Conservation (phyloP, 2,113 vertebrate genomes). For the Notarius quadriscutis region DNA sequence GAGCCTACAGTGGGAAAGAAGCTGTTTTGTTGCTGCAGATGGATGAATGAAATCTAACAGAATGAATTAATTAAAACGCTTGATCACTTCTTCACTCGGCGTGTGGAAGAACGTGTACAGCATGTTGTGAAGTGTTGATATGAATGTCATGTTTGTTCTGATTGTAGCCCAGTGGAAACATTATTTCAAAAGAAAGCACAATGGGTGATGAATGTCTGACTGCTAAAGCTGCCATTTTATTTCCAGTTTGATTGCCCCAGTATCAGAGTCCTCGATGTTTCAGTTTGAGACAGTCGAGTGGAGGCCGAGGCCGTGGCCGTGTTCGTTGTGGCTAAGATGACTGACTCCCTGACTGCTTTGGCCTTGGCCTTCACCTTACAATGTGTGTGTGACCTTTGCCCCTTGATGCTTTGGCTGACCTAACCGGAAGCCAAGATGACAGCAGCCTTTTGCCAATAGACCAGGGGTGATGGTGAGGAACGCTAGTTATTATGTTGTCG, state of each 20-base stretch:
- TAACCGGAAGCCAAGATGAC: conserved; percentile 99
- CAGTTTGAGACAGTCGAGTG: conserved; percentile 99
- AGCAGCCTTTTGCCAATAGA: conserved; percentile 99
- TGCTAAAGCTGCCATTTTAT: conserved; percentile 48
- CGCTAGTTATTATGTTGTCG: conserved; percentile 92
- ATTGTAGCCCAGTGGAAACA: conserved; percentile 13
- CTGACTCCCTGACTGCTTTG: conserved; percentile 96
- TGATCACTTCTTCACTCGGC: not conserved
- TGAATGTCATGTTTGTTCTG: conserved; percentile 12
- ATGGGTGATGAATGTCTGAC: conserved; percentile 39
- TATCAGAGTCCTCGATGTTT: conserved; percentile 99
- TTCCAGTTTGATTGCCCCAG: conserved; percentile 88
- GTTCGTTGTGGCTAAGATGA: conserved; percentile 99
- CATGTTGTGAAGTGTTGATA: not conserved
- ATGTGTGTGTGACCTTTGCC: conserved; percentile 99
- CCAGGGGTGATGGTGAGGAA: conserved; percentile 99
- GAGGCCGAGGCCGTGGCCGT: conserved; percentile 92
- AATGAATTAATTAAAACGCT: not conserved
- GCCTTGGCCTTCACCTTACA: conserved; percentile 99
- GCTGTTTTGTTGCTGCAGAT: not conserved
- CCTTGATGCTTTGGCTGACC: conserved; percentile 99
- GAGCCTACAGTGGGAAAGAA: not conserved
- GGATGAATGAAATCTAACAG: not conserved
- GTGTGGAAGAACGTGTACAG: not conserved
- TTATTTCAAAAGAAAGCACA: not conserved